Evolutionary conservation across 2,797 vertebrate species (phyloP), one percentile per base, ranked within the genome.

Genomic region (Nannoperca australis): DNA sequence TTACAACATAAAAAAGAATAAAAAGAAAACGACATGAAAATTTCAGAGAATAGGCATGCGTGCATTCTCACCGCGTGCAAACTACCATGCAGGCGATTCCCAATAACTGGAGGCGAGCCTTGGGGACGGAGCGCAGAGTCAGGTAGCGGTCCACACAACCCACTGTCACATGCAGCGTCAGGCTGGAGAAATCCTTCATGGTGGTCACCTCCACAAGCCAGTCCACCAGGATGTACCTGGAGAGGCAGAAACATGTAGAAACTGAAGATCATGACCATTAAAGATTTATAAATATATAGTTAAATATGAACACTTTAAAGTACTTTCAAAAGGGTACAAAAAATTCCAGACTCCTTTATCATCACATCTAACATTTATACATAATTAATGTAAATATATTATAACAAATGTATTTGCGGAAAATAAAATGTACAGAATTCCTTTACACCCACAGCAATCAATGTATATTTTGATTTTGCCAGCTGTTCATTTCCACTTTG

Each of bases 31-130:
- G 7, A 5, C 34, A 51, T 3, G 2, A 34, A 72, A 0, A 42
- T 45, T 22, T 67, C 20, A 69, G 1, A 58, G 17, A 47, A 38
- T 3, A 53, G 2, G 13, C 7, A 30, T 53, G 17, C 22, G 20
- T 22, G 49, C 4, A 9, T 56, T 22, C 95, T 94, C 80, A 99
- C 98, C 98, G 95, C 81, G 98, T 99, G 78, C 97, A 98, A 88
- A 99, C 97, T 40, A 99, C 98, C 98, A 99, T 99, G 94, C 98
- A 99, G 79, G 98, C 97, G 0, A 99, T 99, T 82, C 98, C 98
- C 83, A 99, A 88, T 2, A 99, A 95, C 84, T 99, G 98, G 10
- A 99, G 97, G 14, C 91, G 93, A 66, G 96, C 95, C 42, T 98
- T 97, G 10, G 97, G 95, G 10, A 99, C 97, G 1, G 95, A 94